A percentile compares a stretch with the other conserved stretches of the same genome.
Evolutionary conservation across 2,113 vertebrate genomes (phyloP).

Genomic region (Microcebus jonahi): DNA sequence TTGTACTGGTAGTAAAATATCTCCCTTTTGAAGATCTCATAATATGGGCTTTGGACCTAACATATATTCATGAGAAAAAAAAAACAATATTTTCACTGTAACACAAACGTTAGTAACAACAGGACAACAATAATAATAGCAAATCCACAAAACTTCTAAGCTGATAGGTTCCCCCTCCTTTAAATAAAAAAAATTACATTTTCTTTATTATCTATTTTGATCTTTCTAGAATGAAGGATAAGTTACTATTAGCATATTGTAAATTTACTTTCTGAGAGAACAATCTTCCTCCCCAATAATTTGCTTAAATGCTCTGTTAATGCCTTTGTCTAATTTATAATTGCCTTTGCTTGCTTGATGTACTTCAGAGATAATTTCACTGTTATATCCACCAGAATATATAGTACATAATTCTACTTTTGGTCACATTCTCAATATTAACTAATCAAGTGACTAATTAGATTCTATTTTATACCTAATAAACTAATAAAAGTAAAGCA

Average conservation of each 20-base stretch:
- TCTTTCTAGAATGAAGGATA: background rate
- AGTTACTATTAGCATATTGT: background rate
- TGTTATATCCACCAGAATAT: background rate
- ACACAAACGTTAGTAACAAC: background rate
- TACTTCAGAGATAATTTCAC: constrained; percentile 1
- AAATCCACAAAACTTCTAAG: background rate
- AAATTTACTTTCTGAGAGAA: constrained; percentile 18
- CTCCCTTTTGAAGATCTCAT: background rate
- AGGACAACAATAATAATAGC: background rate
- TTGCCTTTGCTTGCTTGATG: background rate
- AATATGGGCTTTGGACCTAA: background rate
- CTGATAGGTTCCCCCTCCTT: background rate
- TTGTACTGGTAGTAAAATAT: background rate
- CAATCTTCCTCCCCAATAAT: background rate
- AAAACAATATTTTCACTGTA: background rate
- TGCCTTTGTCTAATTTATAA: background rate
- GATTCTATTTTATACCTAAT: background rate
- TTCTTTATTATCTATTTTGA: background rate
- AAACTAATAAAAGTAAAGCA: background rate
- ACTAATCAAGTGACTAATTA: background rate
- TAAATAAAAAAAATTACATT: background rate
- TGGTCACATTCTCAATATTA: background rate
- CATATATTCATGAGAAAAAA: background rate
- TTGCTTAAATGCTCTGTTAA: background rate
- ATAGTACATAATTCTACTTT: background rate